Evolutionary conservation across 2,113 vertebrate genomes (phyloP), one percentile per base, ranked within the genome.

Genomic region (Dolichallabes microphthalmus): DNA sequence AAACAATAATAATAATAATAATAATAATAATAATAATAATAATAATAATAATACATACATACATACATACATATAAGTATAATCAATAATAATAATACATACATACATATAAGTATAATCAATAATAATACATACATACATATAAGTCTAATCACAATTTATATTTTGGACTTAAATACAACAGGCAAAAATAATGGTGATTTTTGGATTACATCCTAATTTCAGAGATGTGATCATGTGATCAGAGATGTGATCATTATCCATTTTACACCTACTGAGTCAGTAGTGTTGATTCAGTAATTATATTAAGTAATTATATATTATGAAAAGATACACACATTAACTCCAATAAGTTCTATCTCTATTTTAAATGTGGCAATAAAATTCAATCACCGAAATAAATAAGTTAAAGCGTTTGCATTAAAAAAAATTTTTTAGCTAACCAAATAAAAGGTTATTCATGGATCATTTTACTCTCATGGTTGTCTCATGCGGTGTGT

Each of bases 401-500:
- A 45, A 52, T 53, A 27, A 52, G 19, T n/a, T 11, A 39, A 76
- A 60, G 6, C 7, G n/a, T 68, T 82, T 30, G 74, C 71, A 35
- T 76, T 84, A 68, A 0, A n/a, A n/a, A 68, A 0, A 35, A 2
- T 35, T 55, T 77, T 66, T 57, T 20, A 35, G 68, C 39, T 39
- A 20, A 5, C 22, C 14, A 74, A 83, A 68, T 39, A 55, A 73
- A 58, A 35, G 50, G 19, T 83, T 69, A 69, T 30, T 82, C 61
- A 55, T 13, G n/a, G 63, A 53, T 53, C 63, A 57, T 53, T 71
- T 71, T 30, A 30, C 22, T 52, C 81, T 53, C 13, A 7, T 71
- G 27, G 27, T 58, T 22, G 27, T 82, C 45, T 45, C 50, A 71
- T 82, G 81, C 20, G 11, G 20, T 27, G 22, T 82, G 66, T 82